These are phyloP conservation scores for Coracopsis vasa DNA, from an alignment of 2,113 vertebrate species.

Conservation along the genomic window DNA sequence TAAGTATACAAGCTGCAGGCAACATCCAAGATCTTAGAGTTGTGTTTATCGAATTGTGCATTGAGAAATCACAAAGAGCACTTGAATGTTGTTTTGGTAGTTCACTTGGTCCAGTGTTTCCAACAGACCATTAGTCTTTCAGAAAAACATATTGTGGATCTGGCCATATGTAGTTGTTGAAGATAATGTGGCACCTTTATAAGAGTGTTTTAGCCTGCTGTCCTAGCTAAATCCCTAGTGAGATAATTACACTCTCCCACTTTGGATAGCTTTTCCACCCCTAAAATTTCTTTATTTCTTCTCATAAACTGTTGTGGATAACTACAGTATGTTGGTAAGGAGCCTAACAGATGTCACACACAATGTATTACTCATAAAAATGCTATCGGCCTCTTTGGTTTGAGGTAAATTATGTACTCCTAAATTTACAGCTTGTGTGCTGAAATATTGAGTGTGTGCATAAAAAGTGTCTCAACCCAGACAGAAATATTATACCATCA, in stretches of 20 bases:
- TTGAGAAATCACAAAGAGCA: not conserved
- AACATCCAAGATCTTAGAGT: rapidly evolving
- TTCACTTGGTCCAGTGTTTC: not conserved
- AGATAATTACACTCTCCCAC: not conserved
- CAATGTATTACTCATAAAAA: not conserved
- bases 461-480: not conserved
- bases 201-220: not conserved
- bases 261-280: not conserved
- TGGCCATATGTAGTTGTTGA: not conserved
- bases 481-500: not conserved
- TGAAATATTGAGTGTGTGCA: not conserved
- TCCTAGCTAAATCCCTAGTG: not conserved
- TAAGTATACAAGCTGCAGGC: not conserved
- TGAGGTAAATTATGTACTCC: not conserved
- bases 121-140: not conserved
- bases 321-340: not conserved
- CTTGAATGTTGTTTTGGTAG: not conserved
- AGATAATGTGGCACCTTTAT: not conserved
- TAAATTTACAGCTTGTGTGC: not conserved
- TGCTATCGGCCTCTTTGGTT: not conserved
- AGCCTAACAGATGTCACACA: not conserved
- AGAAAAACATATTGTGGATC: not conserved
- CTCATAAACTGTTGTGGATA: not conserved
- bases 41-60: not conserved
- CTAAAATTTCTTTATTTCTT: not conserved